Conservation (phyloP, 2,113 vertebrate species). For the Phalacrocorax carbo region DNA sequence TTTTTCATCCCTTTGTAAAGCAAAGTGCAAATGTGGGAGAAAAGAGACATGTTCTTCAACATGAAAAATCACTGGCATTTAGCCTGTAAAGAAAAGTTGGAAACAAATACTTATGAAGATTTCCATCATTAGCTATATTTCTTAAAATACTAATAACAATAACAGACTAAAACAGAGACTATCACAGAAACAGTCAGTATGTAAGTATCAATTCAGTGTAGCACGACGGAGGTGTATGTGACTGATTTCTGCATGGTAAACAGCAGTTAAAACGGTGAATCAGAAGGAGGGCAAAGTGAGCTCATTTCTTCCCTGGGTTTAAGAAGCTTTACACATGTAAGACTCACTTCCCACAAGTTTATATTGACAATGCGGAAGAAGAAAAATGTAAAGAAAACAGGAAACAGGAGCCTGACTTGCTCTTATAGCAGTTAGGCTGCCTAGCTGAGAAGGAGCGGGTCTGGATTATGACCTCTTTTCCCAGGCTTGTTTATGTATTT, state of each 20-base stretch:
- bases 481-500: slow-evolving; percentile 38
- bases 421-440: background rate
- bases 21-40: background rate
- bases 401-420: background rate
- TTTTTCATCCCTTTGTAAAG: background rate
- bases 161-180: background rate
- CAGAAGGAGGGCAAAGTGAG: background rate
- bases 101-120: background rate
- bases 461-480: slow-evolving; percentile 4
- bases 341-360: background rate
- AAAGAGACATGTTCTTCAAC: background rate
- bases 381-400: background rate
- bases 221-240: background rate
- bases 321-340: background rate
- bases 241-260: background rate
- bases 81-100: background rate
- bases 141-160: background rate
- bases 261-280: fast-evolving
- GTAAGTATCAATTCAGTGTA: background rate
- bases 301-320: background rate
- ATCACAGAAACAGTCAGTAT: background rate
- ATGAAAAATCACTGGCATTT: background rate
- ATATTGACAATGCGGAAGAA: background rate
- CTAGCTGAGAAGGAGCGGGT: background rate
- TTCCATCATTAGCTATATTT: background rate